Evolutionary conservation across 2,888 invertebrate species (phyloP).

Genomic region (Arge pagana): DNA sequence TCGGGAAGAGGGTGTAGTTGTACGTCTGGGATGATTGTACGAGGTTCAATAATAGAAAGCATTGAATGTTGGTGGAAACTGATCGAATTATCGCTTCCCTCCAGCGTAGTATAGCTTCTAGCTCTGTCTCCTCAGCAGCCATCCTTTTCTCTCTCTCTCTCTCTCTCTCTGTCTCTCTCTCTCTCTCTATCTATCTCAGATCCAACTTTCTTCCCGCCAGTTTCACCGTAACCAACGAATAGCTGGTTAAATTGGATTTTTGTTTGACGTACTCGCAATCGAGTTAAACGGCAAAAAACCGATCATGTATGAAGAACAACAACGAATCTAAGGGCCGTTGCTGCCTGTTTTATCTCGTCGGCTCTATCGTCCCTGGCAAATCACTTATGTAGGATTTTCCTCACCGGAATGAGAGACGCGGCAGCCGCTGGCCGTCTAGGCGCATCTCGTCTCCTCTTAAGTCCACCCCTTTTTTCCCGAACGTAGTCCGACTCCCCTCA

Average conservation of each 20-base stretch:
- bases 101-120: slow-evolving; percentile 16
- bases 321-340: too few species aligned
- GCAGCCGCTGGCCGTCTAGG: too few species aligned
- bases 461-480: too few species aligned
- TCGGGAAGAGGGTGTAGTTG: neutral
- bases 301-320: too few species aligned
- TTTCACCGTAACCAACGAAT: slow-evolving; percentile 32
- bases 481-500: too few species aligned
- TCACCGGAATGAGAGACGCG: too few species aligned
- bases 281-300: slow-evolving; percentile 40
- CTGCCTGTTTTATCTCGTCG: too few species aligned
- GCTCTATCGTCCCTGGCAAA: too few species aligned
- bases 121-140: slow-evolving; percentile 22
- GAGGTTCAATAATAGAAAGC: slow-evolving; percentile 39
- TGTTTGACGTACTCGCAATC: slow-evolving; percentile 40
- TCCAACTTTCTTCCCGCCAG: slow-evolving; percentile 27
- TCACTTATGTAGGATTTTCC: too few species aligned
- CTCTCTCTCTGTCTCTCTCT: slow-evolving; percentile 22
- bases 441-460: too few species aligned
- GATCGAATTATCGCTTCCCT: slow-evolving; percentile 42
- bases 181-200: slow-evolving; percentile 19
- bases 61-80: slow-evolving; percentile 42
- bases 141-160: slow-evolving; percentile 13
- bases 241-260: slow-evolving; percentile 41
- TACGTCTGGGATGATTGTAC: too few species aligned